Percentiles rank a stretch among this genome's conserved stretches.
These are phyloP conservation scores for Cantharis rufa DNA, from an alignment of 2,888 invertebrate genomes.

Conservation along the genomic window DNA sequence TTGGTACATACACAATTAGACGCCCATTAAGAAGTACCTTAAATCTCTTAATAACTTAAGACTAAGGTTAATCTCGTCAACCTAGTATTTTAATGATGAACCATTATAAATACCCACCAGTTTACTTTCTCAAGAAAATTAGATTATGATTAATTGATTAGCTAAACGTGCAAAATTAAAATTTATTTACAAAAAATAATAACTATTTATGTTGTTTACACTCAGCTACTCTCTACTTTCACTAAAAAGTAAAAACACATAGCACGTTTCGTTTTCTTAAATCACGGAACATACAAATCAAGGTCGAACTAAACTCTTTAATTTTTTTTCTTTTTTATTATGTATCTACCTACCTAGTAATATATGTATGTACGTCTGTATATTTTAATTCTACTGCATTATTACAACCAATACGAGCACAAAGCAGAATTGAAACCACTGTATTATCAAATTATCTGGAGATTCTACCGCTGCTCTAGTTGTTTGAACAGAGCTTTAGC, in stretches of 20 bases:
- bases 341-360: neutral
- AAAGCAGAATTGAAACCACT: neutral
- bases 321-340: neutral
- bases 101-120: neutral
- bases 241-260: constrained; percentile 42
- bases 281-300: constrained; percentile 35
- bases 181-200: constrained; percentile 9
- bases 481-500: neutral
- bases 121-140: constrained; percentile 22
- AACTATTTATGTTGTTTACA: constrained; percentile 16
- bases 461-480: neutral
- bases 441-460: neutral
- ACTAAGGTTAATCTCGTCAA: neutral
- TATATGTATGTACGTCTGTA: neutral
- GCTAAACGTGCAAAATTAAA: constrained; percentile 6
- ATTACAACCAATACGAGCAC: neutral
- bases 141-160: constrained; percentile 18
- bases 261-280: constrained; percentile 41
- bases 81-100: neutral
- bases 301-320: constrained; percentile 26
- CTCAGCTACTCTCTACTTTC: constrained; percentile 35
- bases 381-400: neutral
- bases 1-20: neutral
- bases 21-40: neutral
- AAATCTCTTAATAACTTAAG: neutral